phyloP scores from a whole-genome alignment of 2,888 invertebrate genomes.

The Drosophila mimetica region DNA sequence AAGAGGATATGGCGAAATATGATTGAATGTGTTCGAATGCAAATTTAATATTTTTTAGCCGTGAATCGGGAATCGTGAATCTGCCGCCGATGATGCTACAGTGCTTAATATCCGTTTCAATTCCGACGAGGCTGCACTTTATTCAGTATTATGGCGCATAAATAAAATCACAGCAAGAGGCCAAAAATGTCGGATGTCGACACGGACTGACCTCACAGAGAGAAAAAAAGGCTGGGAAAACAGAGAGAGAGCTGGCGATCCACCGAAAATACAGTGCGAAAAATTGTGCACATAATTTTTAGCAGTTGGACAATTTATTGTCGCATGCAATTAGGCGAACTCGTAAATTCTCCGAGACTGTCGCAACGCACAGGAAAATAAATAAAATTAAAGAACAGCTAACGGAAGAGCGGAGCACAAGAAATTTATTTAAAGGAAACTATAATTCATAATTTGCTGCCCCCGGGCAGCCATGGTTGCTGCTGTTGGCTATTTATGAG shows the following conservation, averaged over 20 bases:
- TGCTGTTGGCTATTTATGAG: slow-evolving; percentile 38
- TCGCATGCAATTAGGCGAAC: slow-evolving; percentile 71
- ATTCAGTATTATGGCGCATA: slow-evolving; percentile 57
- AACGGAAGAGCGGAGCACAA: slow-evolving; percentile 37
- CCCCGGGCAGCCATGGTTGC: not conserved
- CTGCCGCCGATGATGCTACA: slow-evolving; percentile 10
- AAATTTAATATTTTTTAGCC: slow-evolving; percentile 39
- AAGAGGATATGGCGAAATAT: slow-evolving; percentile 29
- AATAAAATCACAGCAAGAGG: slow-evolving; percentile 61
- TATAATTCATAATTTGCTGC: slow-evolving; percentile 72
- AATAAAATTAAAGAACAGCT: slow-evolving; percentile 67
- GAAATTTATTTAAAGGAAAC: slow-evolving; percentile 62
- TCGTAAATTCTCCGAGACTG: slow-evolving; percentile 65
- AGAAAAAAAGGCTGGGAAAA: too few species aligned
- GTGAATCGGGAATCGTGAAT: slow-evolving; percentile 1
- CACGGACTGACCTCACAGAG: slow-evolving; percentile 11
- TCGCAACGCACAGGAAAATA: slow-evolving; percentile 55
- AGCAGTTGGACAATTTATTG: slow-evolving; percentile 73
- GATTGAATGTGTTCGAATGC: slow-evolving; percentile 40
- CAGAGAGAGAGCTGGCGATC: slow-evolving; percentile 9
- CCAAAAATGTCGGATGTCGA: slow-evolving; percentile 44
- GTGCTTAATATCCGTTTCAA: slow-evolving; percentile 68
- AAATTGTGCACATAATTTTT: slow-evolving; percentile 70
- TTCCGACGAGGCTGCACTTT: slow-evolving; percentile 61
- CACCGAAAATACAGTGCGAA: slow-evolving; percentile 43